Conservation (phyloP, 2,888 invertebrate genomes). For the Holacanthella duospinosa region DNA sequence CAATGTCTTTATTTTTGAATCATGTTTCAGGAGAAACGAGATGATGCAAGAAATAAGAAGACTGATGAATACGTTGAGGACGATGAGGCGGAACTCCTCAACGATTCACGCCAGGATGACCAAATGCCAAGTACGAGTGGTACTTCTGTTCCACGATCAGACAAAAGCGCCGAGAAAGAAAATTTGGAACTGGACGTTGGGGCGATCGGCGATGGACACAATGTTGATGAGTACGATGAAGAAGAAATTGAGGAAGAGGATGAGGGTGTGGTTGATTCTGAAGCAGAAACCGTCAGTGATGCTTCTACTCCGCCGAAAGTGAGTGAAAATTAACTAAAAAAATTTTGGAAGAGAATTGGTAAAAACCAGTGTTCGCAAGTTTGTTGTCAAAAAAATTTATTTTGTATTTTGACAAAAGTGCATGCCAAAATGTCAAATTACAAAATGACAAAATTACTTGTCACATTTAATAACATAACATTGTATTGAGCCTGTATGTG, state of each 20-base stretch:
- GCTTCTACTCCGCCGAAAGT: no score
- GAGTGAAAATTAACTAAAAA: no score
- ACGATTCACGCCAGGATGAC: neutral
- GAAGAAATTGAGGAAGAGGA: constrained; percentile 30
- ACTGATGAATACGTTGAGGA: constrained; percentile 22
- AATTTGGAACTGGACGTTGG: constrained; percentile 38
- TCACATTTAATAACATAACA: no score
- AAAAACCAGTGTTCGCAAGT: no score
- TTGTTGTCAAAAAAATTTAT: no score
- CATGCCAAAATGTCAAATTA: no score
- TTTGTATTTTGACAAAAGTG: no score
- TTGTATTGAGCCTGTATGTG: no score
- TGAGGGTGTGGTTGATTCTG: constrained; percentile 40
- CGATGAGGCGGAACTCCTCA: constrained; percentile 41
- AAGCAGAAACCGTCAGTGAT: constrained; percentile 34
- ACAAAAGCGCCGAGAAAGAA: constrained; percentile 23
- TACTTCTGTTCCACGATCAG: neutral
- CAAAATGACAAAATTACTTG: no score
- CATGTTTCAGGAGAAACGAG: constrained; percentile 14
- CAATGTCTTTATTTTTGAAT: constrained; percentile 8
- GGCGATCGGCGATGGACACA: constrained; percentile 37
- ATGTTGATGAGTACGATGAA: constrained; percentile 25
- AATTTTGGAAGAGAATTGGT: no score
- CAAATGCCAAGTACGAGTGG: neutral
- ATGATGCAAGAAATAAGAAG: constrained; percentile 18